Conservation (phyloP, 2,888 invertebrate species). For the Stenoptilia bipunctidactyla region DNA sequence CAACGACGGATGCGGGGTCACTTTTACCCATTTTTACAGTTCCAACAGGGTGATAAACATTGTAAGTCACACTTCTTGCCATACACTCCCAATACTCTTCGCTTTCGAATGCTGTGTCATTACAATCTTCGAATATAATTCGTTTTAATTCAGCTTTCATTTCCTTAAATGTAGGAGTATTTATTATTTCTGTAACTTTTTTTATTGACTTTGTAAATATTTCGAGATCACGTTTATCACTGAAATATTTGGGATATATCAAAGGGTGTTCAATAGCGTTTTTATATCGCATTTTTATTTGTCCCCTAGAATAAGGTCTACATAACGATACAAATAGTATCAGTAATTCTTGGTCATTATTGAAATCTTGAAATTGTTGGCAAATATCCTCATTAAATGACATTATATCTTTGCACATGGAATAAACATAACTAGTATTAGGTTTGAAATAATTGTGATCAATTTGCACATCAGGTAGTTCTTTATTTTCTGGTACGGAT, state of each 20-base stretch:
- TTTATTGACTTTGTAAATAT: constrained; percentile 39
- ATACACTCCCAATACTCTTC: constrained; percentile 57
- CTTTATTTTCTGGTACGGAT: constrained; percentile 34
- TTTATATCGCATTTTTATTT: constrained; percentile 33
- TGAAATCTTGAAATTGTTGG: constrained; percentile 40
- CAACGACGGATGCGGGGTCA: constrained; percentile 40
- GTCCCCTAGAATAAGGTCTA: constrained; percentile 46
- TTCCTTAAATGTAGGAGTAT: constrained; percentile 37
- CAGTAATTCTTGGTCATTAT: constrained; percentile 42
- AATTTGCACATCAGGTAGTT: constrained; percentile 50
- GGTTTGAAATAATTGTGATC: constrained; percentile 56
- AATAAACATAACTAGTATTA: constrained; percentile 40
- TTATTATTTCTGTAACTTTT: constrained; percentile 35
- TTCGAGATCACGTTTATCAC: constrained; percentile 41
- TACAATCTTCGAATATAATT: constrained; percentile 39
- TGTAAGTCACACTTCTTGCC: constrained; percentile 47
- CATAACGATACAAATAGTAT: constrained; percentile 49
- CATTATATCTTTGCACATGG: constrained; percentile 37
- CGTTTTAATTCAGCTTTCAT: constrained; percentile 41
- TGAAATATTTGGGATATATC: constrained; percentile 50
- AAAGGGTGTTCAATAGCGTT: constrained; percentile 41
- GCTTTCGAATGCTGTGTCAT: constrained; percentile 34
- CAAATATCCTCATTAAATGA: constrained; percentile 43
- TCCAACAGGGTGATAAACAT: constrained; percentile 57
- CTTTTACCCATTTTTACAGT: constrained; percentile 52